phyloP scores from a whole-genome alignment of 2,113 vertebrate genomes.

The Pandion haliaetus region DNA sequence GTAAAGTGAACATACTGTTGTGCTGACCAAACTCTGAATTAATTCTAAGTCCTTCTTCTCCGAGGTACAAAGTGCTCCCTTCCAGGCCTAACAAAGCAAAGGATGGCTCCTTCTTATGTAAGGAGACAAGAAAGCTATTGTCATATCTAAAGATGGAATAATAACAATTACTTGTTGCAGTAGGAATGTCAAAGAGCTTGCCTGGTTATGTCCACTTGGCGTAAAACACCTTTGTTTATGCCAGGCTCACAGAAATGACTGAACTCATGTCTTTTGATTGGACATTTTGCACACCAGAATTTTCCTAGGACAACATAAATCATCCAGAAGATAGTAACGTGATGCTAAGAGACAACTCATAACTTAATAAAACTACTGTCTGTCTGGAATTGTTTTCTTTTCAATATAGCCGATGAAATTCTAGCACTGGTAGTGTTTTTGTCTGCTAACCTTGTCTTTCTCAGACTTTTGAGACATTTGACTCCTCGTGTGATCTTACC shows the following conservation, averaged over 20 bases:
- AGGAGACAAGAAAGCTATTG: slow-evolving; percentile 22
- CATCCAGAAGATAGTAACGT: neutral
- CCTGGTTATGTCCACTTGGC: slow-evolving; percentile 33
- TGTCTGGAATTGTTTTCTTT: neutral
- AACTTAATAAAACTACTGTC: neutral
- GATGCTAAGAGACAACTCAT: neutral
- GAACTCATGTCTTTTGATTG: slow-evolving; percentile 12
- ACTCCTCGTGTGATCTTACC: neutral
- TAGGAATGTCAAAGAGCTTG: slow-evolving; percentile 53
- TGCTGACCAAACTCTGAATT: neutral
- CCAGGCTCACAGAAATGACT: slow-evolving; percentile 36
- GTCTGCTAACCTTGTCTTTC: neutral
- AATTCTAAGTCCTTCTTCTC: neutral
- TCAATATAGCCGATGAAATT: neutral
- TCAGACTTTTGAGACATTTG: neutral
- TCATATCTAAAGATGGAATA: neutral
- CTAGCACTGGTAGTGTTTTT: neutral
- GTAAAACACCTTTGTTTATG: slow-evolving; percentile 41
- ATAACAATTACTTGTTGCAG: neutral
- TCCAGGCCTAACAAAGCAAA: neutral
- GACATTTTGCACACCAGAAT: neutral
- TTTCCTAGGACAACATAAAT: neutral
- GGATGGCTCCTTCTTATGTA: neutral
- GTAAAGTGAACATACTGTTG: neutral
- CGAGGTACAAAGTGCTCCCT: neutral